A percentile compares a stretch with the other conserved stretches of the same genome.
These are phyloP conservation scores for Doris montereyensis DNA, from an alignment of 2,888 invertebrate genomes.

Conservation along the genomic window DNA sequence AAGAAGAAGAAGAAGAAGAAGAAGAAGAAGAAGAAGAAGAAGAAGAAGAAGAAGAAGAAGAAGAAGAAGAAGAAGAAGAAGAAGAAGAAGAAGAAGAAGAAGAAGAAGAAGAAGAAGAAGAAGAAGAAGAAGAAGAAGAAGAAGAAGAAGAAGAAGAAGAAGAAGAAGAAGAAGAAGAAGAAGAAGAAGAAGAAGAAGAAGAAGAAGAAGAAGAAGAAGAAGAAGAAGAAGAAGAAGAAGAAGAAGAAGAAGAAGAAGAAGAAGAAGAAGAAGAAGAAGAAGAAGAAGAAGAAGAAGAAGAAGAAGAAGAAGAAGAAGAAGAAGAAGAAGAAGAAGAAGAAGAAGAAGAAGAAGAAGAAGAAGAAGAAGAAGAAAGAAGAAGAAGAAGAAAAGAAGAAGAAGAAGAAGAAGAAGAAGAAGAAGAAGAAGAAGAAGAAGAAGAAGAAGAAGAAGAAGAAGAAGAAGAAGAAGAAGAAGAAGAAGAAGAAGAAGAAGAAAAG, in stretches of 20 bases:
- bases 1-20: too few relatives aligned
- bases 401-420: not conserved
- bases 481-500: slow-evolving; percentile 33
- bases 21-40: too few relatives aligned
- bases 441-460: not conserved
- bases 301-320: not conserved
- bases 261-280: not conserved
- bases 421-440: not conserved
- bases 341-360: not conserved
- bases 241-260: not conserved
- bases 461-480: not conserved
- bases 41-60: too few relatives aligned
- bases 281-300: not conserved
- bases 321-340: not conserved
- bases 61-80: too few relatives aligned
- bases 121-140: too few relatives aligned
- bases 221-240: not conserved
- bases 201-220: not conserved
- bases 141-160: not conserved
- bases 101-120: too few relatives aligned
- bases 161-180: not conserved
- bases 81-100: too few relatives aligned
- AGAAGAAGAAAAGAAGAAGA: not conserved
- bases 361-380: not conserved
- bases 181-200: not conserved